phyloP scores from a whole-genome alignment of 2,888 invertebrate species.

The Odiellus spinosus region DNA sequence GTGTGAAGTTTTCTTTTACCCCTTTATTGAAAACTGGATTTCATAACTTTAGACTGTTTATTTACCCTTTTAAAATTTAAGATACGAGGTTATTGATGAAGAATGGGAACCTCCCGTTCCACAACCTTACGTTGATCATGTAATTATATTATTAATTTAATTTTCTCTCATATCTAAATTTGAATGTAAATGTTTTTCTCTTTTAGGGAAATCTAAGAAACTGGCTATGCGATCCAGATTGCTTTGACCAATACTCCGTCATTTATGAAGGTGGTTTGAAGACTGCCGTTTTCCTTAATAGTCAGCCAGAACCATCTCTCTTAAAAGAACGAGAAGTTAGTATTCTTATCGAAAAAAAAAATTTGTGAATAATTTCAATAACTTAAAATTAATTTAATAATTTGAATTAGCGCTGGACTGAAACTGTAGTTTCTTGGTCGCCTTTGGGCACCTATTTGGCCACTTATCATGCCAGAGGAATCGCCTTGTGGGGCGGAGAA shows the following conservation, averaged over 20 bases:
- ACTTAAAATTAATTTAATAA: slow-evolving; percentile 1
- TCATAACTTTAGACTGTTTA: too few species aligned
- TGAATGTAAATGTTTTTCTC: not conserved
- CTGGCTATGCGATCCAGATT: slow-evolving; percentile 83
- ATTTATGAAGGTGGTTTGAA: slow-evolving; percentile 65
- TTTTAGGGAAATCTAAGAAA: slow-evolving; percentile 68
- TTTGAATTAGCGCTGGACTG: slow-evolving; percentile 17
- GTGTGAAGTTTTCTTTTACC: too few species aligned
- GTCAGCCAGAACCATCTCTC: slow-evolving; percentile 63
- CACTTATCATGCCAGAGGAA: slow-evolving; percentile 88
- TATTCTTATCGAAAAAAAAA: slow-evolving; percentile 1
- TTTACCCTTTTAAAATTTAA: slow-evolving; percentile 23
- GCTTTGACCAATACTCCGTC: slow-evolving; percentile 87
- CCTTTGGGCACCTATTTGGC: slow-evolving; percentile 90
- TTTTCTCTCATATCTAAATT: too few species aligned
- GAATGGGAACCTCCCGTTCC: slow-evolving; percentile 84
- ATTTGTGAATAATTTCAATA: not conserved
- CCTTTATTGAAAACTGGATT: too few species aligned
- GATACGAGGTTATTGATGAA: slow-evolving; percentile 70
- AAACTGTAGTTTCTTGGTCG: slow-evolving; percentile 78
- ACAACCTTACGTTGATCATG: slow-evolving; percentile 67
- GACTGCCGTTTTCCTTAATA: slow-evolving; percentile 77
- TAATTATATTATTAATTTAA: slow-evolving; percentile 22
- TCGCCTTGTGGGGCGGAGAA: slow-evolving; percentile 93
- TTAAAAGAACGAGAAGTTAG: slow-evolving; percentile 61